Evolutionary conservation across 2,797 vertebrate species (phyloP).

Genomic region (Notamacropus eugenii): DNA sequence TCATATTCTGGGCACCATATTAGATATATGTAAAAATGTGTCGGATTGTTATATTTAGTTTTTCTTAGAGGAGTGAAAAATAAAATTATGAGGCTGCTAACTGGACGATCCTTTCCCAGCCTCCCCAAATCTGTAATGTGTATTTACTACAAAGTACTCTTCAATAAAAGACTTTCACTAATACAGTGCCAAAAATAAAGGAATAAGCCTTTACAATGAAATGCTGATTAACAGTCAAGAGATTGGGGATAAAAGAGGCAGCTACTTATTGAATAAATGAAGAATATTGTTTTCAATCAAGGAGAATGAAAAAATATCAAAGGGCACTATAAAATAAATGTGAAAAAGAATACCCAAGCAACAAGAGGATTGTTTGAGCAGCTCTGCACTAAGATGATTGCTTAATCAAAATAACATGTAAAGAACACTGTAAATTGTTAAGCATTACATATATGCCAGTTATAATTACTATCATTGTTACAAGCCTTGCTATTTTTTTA

Average conservation of each 20-base stretch:
- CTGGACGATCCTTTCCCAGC: constrained; percentile 79
- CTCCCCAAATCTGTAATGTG: constrained; percentile 80
- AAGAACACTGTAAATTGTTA: not conserved
- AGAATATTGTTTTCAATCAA: constrained; percentile 83
- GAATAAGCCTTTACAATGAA: constrained; percentile 78
- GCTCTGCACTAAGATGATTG: constrained; percentile 22
- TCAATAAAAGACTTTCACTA: constrained; percentile 82
- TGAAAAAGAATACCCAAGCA: constrained; percentile 65
- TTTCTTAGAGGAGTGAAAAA: constrained; percentile 80
- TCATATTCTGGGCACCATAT: constrained; percentile 44
- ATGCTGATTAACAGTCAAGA: constrained; percentile 79
- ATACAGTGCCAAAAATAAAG: constrained; percentile 83
- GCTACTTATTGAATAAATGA: constrained; percentile 77
- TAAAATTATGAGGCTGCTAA: constrained; percentile 75
- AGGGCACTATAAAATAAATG: constrained; percentile 67
- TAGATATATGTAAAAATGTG: constrained; percentile 52
- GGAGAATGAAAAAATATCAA: constrained; percentile 71
- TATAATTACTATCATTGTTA: not conserved
- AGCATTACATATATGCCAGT: not conserved
- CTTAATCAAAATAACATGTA: constrained; percentile 15
- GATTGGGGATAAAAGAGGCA: constrained; percentile 78
- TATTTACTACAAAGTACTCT: constrained; percentile 83
- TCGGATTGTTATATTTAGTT: constrained; percentile 80
- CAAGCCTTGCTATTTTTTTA: not conserved
- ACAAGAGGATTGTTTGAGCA: constrained; percentile 30